Conservation (phyloP, 2,113 vertebrate species). For the Sardina pilchardus region DNA sequence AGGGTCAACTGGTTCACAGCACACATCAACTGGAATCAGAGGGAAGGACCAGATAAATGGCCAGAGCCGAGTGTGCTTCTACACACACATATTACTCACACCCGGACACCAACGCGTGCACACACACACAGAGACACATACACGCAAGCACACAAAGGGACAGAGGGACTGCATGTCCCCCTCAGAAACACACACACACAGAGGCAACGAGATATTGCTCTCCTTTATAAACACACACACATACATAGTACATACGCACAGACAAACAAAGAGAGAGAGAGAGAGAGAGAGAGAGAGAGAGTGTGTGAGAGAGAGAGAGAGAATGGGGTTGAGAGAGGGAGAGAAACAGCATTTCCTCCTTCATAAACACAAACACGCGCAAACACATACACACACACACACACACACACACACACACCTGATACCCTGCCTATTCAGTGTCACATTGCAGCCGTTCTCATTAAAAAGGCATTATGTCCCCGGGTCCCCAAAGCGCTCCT, state of each 20-base stretch:
- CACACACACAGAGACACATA: neutral
- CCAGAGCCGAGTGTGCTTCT: neutral
- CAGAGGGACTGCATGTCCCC: too few relatives aligned
- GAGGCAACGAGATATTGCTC: neutral
- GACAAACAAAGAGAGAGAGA: neutral
- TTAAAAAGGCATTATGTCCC: slow-evolving; percentile 74
- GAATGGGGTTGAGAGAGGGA: too few relatives aligned
- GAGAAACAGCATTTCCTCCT: too few relatives aligned
- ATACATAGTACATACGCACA: neutral
- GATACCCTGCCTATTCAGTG: slow-evolving; percentile 58
- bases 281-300: too few relatives aligned
- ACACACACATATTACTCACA: neutral
- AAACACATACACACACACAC: neutral
- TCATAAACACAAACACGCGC: neutral
- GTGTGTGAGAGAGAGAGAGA: too few relatives aligned
- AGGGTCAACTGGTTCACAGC: neutral
- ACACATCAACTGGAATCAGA: neutral
- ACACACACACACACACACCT: slow-evolving; percentile 26
- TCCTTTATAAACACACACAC: too few relatives aligned
- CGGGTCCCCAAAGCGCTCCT: slow-evolving; percentile 56
- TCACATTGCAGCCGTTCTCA: slow-evolving; percentile 65
- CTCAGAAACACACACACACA: neutral
- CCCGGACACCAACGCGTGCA: neutral
- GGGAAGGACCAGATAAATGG: neutral
- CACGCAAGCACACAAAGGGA: neutral